Evolutionary conservation across 2,113 vertebrate genomes (phyloP), one percentile per base, ranked within the genome.

Genomic region (Pterophyllum scalare): DNA sequence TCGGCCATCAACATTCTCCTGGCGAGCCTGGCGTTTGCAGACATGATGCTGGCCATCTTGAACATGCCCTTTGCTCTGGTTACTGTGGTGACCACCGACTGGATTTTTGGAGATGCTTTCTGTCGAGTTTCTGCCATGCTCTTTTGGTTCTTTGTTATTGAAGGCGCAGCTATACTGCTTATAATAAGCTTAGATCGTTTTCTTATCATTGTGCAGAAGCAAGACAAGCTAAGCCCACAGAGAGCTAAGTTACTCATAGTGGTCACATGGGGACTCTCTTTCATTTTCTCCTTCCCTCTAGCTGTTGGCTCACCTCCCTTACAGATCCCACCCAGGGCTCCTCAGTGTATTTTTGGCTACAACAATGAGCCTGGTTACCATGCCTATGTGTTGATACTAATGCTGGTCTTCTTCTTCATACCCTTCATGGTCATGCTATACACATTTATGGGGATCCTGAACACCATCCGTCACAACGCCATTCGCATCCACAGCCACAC

Each of bases 1-100:
- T 99, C 98, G 2, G 98, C 98, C 74, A 99, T 99, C 95, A 99
- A 99, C 94, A 98, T 99, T 92, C 97, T 99, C 35, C 93, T 99
- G 77, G 98, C 98, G 74, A 99, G 97, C 89, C 92, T 99, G 91
- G 98, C 98, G 57, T 98, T 99, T 82, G 97, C 98, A 8, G 98
- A 99, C 94, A 97, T 99, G 97, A 95, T 98, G 95, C 95, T 99
- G 81, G 97, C 98, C 31, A 94, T 98, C 89, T 94, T 99, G 77
- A 98, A 98, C 94, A 98, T 99, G 98, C 98, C 98, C 46, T 98
- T 99, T 59, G 97, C 98, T 77, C 91, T 99, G 81, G 94, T 99
- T 60, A 98, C 97, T 1, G 96, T 98, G 52, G 93, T 98, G 79
- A 97, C 97, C 75, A 97, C 97, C 7, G 92, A 77, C 3, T 99